Conservation (phyloP, 2,797 vertebrate genomes). For the Tadarida brasiliensis region DNA sequence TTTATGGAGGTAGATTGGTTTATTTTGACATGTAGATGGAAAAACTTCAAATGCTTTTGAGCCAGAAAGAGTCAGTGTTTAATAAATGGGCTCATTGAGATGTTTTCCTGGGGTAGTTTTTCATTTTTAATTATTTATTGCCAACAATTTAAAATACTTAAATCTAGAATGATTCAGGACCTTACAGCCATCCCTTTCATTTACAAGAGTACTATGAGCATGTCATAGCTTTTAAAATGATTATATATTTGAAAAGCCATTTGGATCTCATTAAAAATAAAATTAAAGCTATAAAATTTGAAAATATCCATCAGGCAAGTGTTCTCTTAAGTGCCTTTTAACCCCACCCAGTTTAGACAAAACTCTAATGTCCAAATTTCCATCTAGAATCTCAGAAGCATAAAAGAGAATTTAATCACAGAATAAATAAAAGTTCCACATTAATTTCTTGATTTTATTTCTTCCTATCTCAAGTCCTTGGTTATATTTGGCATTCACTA, state of each 20-base stretch:
- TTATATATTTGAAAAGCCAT: slow-evolving; percentile 59
- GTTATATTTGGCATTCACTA: not conserved
- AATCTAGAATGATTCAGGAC: slow-evolving; percentile 18
- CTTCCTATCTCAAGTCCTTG: not conserved
- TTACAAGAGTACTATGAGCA: not conserved
- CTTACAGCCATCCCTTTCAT: not conserved
- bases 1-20: not conserved
- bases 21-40: slow-evolving; percentile 63
- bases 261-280: slow-evolving; percentile 54
- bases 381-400: slow-evolving; percentile 18
- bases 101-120: slow-evolving; percentile 48
- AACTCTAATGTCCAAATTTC: not conserved
- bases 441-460: slow-evolving; percentile 32
- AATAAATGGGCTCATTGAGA: slow-evolving; percentile 45
- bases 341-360: not conserved
- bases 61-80: slow-evolving; percentile 37
- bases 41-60: slow-evolving; percentile 34
- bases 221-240: slow-evolving; percentile 34
- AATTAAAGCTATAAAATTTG: slow-evolving; percentile 9
- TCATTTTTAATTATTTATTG: slow-evolving; percentile 61
- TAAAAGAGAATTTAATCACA: not conserved
- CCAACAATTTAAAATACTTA: slow-evolving; percentile 45
- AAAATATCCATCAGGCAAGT: not conserved
- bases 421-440: not conserved
- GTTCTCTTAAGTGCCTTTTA: not conserved